Evolutionary conservation across 2,797 vertebrate genomes (phyloP).

Genomic region (Phoxinus dragarum): DNA sequence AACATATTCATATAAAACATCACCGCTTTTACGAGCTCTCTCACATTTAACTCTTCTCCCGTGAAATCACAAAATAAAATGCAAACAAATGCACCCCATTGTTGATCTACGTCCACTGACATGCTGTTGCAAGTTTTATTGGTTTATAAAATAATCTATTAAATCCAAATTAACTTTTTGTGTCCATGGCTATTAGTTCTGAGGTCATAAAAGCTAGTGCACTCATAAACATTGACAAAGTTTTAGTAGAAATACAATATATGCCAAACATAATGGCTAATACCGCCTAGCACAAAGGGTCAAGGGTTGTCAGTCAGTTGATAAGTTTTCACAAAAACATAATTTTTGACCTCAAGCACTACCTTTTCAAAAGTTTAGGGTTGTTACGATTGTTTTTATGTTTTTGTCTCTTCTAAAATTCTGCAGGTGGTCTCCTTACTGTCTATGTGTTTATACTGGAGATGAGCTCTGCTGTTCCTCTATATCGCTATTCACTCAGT

Average conservation of each 20-base stretch:
- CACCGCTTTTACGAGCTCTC: neutral
- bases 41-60: neutral
- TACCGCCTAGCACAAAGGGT: neutral
- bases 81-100: neutral
- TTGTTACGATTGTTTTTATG: neutral
- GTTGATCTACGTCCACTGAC: neutral
- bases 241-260: neutral
- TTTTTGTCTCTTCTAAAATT: neutral
- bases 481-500: constrained; percentile 92
- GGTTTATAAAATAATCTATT: neutral
- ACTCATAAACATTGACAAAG: neutral
- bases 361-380: neutral
- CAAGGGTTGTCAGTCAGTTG: neutral
- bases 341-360: neutral
- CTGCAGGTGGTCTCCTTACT: constrained; percentile 83
- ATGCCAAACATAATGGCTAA: neutral
- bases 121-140: neutral
- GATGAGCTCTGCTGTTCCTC: constrained; percentile 75
- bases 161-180: neutral
- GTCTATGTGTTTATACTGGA: constrained; percentile 90
- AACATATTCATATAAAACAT: neutral
- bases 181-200: neutral
- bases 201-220: neutral
- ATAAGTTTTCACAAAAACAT: neutral
- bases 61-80: constrained; percentile 14